Base-by-base conservation (phyloP, 2,797 vertebrate genomes). In the Spheniscus humboldti region DNA sequence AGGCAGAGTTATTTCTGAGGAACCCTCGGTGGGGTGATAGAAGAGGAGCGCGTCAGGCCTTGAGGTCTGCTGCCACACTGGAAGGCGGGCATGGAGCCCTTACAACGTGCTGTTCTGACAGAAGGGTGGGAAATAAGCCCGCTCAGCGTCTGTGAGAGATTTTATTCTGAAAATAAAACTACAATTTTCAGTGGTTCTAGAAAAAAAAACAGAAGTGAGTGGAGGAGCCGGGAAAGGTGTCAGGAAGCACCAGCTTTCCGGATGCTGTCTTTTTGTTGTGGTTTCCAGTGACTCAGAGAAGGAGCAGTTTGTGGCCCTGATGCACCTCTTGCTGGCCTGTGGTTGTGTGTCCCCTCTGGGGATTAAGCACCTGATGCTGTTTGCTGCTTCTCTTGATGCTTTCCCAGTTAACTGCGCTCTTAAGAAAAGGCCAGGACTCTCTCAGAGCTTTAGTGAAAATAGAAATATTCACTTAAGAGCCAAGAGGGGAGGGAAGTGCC, bases 201-300 rank as follows among this genome's bases (percentile, higher is more conserved):
- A 50, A 53, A 78, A 81, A 81, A 74, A 43, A 64, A 4, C 0
- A 74, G 28, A 73, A 52, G 4, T 5, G 27, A 74, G n/a, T 43
- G 64, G 53, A 91, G 73, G 47, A 72, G 88, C n/a, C 50, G 31
- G 91, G 72, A 91, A 89, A 43, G 53, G 81, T 86, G 57, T 47
- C 55, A 76, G 86, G 93, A 69, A 91, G 75, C 53, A 45, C 25
- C 0, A 1, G 68, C 18, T 91, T 95, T 95, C 85, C 0, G 3
- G 67, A 31, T 77, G 59, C 71, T 79, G 59, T 27, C 43, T 82
- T 95, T 88, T 55, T 94, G 48, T 93, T 92, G 93, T 93, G 95
- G 90, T 91, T 95, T 86, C 45, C 63, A 16, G 2, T 96, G 88
- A 94, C 53, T 96, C 94, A 87, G 81, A 95, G 94, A 41, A 79